Conservation (phyloP, 1,140 invertebrate species). For the Caenorhabditis inopinata region DNA sequence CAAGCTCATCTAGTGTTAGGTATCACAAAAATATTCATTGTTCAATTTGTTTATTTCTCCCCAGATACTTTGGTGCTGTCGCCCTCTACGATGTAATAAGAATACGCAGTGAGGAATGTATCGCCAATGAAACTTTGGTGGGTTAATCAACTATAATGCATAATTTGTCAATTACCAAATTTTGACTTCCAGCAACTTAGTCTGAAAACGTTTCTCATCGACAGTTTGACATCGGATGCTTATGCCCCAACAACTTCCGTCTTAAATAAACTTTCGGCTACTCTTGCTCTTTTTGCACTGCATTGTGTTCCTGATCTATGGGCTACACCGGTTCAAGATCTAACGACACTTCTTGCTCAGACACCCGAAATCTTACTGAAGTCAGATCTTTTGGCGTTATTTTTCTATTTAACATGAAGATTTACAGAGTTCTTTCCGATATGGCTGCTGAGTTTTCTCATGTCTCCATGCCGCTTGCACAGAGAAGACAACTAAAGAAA, state of each 20-base stretch:
- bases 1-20: neutral
- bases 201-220: slow-evolving; percentile 6
- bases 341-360: neutral
- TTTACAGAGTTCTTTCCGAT: slow-evolving; percentile 6
- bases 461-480: neutral
- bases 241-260: neutral
- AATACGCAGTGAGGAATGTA: neutral
- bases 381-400: neutral
- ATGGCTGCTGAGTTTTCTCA: neutral
- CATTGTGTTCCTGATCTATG: neutral
- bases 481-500: neutral
- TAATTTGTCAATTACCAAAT: neutral
- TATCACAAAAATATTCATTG: neutral
- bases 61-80: neutral
- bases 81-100: slow-evolving; percentile 7
- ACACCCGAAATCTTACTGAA: neutral
- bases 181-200: neutral
- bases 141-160: neutral
- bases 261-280: neutral
- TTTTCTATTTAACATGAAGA: neutral
- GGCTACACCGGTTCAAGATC: neutral
- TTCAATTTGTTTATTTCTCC: neutral
- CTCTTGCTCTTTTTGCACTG: neutral
- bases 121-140: neutral
- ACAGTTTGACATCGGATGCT: neutral